Evolutionary conservation across 2,888 invertebrate genomes (phyloP).

Genomic region (Adela reaumurella): DNA sequence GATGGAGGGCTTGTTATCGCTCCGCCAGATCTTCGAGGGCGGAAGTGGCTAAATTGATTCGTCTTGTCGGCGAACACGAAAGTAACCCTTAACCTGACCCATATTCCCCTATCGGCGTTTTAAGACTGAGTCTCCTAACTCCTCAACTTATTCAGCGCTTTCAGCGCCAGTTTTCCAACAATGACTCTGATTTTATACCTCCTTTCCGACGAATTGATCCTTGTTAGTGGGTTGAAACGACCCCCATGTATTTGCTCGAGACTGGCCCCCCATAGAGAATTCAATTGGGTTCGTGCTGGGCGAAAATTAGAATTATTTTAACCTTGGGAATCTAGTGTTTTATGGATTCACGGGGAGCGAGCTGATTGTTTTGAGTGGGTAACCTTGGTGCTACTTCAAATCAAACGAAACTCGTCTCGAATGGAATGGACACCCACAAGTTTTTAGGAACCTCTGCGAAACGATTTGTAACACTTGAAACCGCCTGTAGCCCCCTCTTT

Average conservation of each 20-base stretch:
- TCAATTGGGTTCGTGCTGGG: constrained; percentile 29
- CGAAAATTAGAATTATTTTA: constrained; percentile 26
- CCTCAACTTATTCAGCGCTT: not conserved
- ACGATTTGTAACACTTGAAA: too few species aligned
- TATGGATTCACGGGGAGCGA: too few species aligned
- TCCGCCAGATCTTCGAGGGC: not conserved
- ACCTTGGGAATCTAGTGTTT: constrained; percentile 15
- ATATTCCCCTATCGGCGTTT: not conserved
- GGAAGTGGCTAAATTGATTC: not conserved
- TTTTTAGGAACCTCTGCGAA: too few species aligned
- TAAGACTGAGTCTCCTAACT: too few species aligned
- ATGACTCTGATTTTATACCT: not conserved
- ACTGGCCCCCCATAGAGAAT: constrained; percentile 24
- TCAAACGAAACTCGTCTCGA: too few species aligned
- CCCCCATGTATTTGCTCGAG: not conserved
- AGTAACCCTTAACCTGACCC: not conserved
- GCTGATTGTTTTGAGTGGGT: too few species aligned
- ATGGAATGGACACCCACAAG: too few species aligned
- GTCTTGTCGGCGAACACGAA: not conserved
- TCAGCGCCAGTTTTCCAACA: not conserved
- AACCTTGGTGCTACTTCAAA: too few species aligned
- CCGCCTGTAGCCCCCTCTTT: too few species aligned
- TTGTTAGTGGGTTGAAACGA: not conserved
- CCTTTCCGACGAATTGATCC: not conserved
- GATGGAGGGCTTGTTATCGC: not conserved